A percentile compares a stretch with the other conserved stretches of the same genome.
Evolutionary conservation across 2,113 vertebrate species (phyloP).

Genomic region (Heptranchias perlo): DNA sequence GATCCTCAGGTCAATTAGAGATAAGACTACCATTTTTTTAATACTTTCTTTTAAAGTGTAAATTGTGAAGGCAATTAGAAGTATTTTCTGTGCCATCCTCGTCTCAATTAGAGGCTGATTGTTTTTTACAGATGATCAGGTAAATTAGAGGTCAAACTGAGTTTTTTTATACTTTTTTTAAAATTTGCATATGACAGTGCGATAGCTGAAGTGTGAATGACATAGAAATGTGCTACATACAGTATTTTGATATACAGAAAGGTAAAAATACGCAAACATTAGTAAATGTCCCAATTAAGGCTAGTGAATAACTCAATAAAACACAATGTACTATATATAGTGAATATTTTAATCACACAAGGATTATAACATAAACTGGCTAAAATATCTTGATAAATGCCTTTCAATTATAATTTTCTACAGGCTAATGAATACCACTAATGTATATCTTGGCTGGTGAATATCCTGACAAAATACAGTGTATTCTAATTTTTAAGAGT

Average conservation of each 20-base stretch:
- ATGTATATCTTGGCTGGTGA: not conserved
- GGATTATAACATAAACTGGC: not conserved
- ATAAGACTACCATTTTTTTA: not conserved
- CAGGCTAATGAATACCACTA: not conserved
- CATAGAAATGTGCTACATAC: not conserved
- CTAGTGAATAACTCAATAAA: not conserved
- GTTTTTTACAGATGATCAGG: not conserved
- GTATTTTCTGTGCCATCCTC: not conserved
- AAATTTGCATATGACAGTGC: not conserved
- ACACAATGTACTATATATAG: not conserved
- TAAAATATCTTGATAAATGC: slow-evolving; percentile 9
- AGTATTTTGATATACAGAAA: not conserved
- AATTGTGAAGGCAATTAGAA: not conserved
- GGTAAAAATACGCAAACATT: not conserved
- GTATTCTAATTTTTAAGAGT: not conserved
- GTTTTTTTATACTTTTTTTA: not conserved
- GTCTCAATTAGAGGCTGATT: not conserved
- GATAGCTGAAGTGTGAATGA: not conserved
- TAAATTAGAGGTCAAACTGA: not conserved
- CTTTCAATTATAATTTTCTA: not conserved
- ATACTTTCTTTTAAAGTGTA: not conserved
- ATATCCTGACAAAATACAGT: not conserved
- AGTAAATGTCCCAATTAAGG: slow-evolving; percentile 10
- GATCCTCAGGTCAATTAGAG: not conserved
- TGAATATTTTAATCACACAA: not conserved